phyloP scores from a whole-genome alignment of 2,113 vertebrate species.

The Gobio gobio region DNA sequence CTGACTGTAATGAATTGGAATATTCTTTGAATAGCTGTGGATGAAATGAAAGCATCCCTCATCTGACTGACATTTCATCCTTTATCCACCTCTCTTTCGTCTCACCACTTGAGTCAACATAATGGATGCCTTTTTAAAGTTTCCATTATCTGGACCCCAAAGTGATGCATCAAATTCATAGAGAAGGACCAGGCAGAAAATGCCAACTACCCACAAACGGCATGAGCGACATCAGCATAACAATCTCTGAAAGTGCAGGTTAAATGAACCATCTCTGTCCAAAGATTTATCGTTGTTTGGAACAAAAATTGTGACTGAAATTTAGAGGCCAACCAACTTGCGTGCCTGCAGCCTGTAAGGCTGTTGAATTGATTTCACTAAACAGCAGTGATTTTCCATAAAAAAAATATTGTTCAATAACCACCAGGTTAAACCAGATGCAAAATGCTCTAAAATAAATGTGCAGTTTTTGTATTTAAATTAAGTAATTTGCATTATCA shows the following conservation, averaged over 20 bases:
- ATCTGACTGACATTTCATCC: conserved; percentile 30
- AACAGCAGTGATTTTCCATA: neutral
- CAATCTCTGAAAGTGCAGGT: conserved; percentile 32
- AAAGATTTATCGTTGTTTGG: conserved; percentile 7
- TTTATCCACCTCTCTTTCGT: neutral
- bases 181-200: conserved; percentile 38
- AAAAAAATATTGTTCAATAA: neutral
- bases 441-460: neutral
- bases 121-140: conserved; percentile 51
- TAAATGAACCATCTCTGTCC: conserved; percentile 36
- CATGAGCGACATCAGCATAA: conserved; percentile 12
- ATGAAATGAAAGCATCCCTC: conserved; percentile 21
- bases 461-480: neutral
- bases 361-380: neutral
- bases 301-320: neutral
- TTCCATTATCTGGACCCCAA: conserved; percentile 42
- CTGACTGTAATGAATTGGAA: conserved; percentile 21
- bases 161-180: conserved; percentile 49
- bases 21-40: conserved; percentile 16
- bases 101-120: conserved; percentile 23
- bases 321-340: neutral
- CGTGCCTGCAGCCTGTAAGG: neutral
- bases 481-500: neutral
- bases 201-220: conserved; percentile 43
- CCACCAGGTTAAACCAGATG: neutral